Conservation (phyloP, 2,888 invertebrate genomes). For the Pterobdella sp. region DNA sequence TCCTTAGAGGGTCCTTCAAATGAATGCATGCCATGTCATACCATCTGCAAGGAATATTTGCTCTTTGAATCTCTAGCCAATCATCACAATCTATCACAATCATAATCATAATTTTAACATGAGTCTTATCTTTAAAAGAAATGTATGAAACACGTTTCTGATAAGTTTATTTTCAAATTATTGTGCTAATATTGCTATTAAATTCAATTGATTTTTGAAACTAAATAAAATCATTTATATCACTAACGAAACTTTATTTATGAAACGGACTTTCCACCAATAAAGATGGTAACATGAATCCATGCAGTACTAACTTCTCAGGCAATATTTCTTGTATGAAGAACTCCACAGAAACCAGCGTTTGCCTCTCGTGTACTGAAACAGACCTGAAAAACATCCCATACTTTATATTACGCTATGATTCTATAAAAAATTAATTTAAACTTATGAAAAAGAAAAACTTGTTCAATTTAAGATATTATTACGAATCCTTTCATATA, state of each 20-base stretch:
- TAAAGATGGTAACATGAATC: neutral
- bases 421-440: neutral
- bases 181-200: neutral
- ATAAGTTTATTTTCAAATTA: too few species aligned
- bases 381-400: slow-evolving; percentile 43
- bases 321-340: slow-evolving; percentile 62
- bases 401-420: too few species aligned
- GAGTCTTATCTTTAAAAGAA: too few species aligned
- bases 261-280: neutral
- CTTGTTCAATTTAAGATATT: neutral
- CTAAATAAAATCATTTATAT: neutral
- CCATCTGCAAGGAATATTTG: slow-evolving; percentile 58
- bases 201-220: neutral
- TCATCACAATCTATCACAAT: too few species aligned
- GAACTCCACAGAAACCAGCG: slow-evolving; percentile 67
- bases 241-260: neutral
- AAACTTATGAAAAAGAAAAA: neutral
- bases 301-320: slow-evolving; percentile 51
- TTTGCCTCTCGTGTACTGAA: slow-evolving; percentile 60
- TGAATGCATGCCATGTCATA: slow-evolving; percentile 67
- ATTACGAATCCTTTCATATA: neutral
- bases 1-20: slow-evolving; percentile 63
- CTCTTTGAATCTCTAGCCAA: too few species aligned
- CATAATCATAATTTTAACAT: too few species aligned
- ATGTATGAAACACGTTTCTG: too few species aligned